These are phyloP conservation scores for Ceratoteleas bidentatus DNA, from an alignment of 1,140 invertebrate species.

Conservation along the genomic window DNA sequence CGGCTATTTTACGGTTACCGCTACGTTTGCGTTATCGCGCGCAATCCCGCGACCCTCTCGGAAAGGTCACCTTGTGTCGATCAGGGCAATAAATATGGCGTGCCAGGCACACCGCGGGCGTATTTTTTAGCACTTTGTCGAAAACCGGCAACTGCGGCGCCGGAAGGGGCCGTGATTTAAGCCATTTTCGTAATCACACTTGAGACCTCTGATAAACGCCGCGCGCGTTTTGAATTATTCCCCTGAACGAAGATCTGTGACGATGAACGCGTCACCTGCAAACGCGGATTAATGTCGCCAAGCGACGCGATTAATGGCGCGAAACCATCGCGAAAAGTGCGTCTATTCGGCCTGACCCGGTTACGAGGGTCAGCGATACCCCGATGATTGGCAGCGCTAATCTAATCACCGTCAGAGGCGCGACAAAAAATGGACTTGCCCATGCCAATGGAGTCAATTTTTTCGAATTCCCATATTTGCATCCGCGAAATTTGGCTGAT, in stretches of 20 bases:
- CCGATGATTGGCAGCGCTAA: no score
- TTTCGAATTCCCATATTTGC: no score
- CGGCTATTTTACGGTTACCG: constrained; percentile 66
- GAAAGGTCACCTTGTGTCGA: constrained; percentile 56
- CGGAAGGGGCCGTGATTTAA: constrained; percentile 38
- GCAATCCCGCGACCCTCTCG: background rate
- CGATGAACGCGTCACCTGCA: background rate
- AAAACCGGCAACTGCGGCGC: no score
- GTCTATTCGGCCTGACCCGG: no score
- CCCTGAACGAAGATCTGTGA: background rate
- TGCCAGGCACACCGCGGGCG: constrained; percentile 38
- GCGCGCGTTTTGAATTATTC: constrained; percentile 8
- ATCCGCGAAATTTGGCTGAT: no score
- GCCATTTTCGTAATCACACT: constrained; percentile 32
- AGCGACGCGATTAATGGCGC: constrained; percentile 1
- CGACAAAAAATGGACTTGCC: no score
- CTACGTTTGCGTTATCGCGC: constrained; percentile 58
- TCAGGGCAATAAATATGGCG: constrained; percentile 67
- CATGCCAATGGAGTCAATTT: no score
- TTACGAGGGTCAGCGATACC: no score
- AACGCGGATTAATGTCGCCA: constrained; percentile 1
- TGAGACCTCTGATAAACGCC: constrained; percentile 7
- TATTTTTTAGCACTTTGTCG: constrained; percentile 54
- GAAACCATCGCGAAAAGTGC: background rate
- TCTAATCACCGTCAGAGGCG: no score